A percentile compares a stretch with the other conserved stretches of the same genome.
Conservation (phyloP, 2,113 vertebrate genomes). For the Tragelaphus imberbis region DNA sequence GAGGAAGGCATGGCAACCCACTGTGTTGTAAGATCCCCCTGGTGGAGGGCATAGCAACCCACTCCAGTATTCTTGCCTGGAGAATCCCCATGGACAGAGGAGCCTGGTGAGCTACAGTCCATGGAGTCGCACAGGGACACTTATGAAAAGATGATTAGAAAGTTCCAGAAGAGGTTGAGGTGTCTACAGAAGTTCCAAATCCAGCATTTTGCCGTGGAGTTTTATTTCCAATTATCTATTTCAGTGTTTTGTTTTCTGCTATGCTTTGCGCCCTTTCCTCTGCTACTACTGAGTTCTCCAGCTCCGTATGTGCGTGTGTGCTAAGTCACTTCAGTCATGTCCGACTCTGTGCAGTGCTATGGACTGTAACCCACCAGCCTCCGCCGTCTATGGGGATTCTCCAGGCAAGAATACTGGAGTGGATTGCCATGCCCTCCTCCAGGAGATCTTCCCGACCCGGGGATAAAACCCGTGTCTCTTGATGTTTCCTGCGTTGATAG, state of each 20-base stretch:
- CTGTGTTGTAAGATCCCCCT: neutral
- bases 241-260: constrained; percentile 23
- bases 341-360: neutral
- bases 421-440: neutral
- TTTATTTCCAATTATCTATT: neutral
- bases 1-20: neutral
- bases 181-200: neutral
- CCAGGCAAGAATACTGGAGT: neutral
- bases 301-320: neutral
- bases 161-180: neutral
- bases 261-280: neutral
- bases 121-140: neutral
- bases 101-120: neutral
- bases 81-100: neutral
- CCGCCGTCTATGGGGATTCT: neutral
- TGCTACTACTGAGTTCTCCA: neutral
- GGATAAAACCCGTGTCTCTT: neutral
- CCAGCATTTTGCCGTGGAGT: neutral
- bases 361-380: neutral
- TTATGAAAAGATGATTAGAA: neutral
- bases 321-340: neutral
- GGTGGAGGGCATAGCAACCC: neutral
- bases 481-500: neutral
- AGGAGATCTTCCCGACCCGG: neutral
- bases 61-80: neutral